Conservation (phyloP, 2,888 invertebrate genomes). For the Barypeithes pellucidus region DNA sequence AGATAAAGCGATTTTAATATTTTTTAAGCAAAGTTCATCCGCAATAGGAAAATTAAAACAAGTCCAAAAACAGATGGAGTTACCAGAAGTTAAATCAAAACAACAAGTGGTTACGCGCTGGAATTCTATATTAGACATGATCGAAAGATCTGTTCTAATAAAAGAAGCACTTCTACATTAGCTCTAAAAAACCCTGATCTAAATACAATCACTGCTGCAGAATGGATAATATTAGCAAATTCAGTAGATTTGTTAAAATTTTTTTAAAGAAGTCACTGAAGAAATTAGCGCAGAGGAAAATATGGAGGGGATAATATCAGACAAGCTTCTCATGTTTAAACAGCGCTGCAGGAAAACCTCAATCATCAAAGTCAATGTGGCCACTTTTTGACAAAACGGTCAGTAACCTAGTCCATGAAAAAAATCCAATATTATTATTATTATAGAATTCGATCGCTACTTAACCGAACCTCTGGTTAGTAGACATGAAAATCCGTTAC, state of each 20-base stretch:
- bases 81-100: conserved; percentile 24
- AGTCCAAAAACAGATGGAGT: conserved; percentile 26
- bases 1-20: conserved; percentile 51
- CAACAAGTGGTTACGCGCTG: conserved; percentile 24
- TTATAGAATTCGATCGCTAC: no score
- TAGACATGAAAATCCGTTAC: no score
- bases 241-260: not conserved
- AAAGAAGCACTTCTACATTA: conserved; percentile 16
- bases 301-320: conserved; percentile 13
- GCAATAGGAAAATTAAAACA: conserved; percentile 28
- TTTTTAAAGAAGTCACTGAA: conserved; percentile 16
- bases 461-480: no score
- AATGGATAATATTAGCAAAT: conserved; percentile 13
- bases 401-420: no score
- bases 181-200: conserved; percentile 3
- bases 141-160: conserved; percentile 7
- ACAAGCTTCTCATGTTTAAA: not conserved
- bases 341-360: no score
- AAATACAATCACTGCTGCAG: conserved; percentile 2
- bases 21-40: conserved; percentile 29
- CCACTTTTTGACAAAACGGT: no score
- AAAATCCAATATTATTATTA: no score
- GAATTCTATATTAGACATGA: conserved; percentile 22
- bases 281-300: conserved; percentile 24
- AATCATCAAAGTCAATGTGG: no score